Evolutionary conservation across 2,113 vertebrate species (phyloP), one percentile per base, ranked within the genome.

Genomic region (Terrapene triunguis): DNA sequence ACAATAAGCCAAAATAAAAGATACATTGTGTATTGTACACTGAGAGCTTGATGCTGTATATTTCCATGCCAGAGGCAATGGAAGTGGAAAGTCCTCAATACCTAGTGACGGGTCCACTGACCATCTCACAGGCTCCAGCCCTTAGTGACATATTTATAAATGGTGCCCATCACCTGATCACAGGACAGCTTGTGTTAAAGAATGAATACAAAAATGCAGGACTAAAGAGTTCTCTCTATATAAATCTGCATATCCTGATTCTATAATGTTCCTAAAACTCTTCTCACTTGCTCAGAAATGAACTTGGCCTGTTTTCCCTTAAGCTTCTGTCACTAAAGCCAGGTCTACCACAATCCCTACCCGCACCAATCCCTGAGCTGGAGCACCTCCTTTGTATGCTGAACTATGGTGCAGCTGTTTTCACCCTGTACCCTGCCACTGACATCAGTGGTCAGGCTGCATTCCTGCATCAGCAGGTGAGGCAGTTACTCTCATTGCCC

Each of bases 381-480:
- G 84, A 38, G 69, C 21, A 38, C n/a, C n/a, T 72, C n/a, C 29
- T 65, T 17, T 92, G 2, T 79, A 1, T 21, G 95, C n/a, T 89
- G 44, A 80, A 62, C 14, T 27, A 27, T 8, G 74, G 2, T 3
- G 54, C 47, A 42, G 3, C 1, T 69, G 11, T 35, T 24, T 4
- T 88, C 7, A 21, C n/a, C 2, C 2, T 35, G 1, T 42, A 74
- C 32, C 1, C 76, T 59, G 9, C 21, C 82, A 19, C 6, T 81
- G 2, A 27, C 38, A 9, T 81, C 4, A 12, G 81, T 42, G 81
- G 83, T 72, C 2, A 82, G 29, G 4, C 25, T 62, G 2, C 2
- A 78, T 81, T 83, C 88, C 74, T 81, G 53, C 80, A 83, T 25
- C 11, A 89, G 89, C 74, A 62, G 1, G 93, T 87, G 86, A 38